A percentile compares a stretch with the other conserved stretches of the same genome.
These are phyloP conservation scores for Mirounga angustirostris DNA, from an alignment of 2,113 vertebrate species.

Conservation along the genomic window DNA sequence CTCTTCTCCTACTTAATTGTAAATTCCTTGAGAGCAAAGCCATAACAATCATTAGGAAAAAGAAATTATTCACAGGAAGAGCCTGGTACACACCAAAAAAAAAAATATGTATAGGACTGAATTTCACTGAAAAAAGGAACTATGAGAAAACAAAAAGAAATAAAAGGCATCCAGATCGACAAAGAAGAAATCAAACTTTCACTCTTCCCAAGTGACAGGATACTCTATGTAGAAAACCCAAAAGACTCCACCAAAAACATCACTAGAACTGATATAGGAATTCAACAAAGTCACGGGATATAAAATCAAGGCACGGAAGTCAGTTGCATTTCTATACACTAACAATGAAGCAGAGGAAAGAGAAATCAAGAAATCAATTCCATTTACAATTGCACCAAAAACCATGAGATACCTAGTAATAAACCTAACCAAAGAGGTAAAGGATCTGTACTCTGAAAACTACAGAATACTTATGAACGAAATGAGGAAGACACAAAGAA, in stretches of 20 bases:
- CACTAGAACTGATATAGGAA: not conserved
- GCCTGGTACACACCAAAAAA: not conserved
- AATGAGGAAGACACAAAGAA: too few species aligned
- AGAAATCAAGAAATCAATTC: not conserved
- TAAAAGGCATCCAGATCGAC: not conserved
- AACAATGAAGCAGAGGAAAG: not conserved
- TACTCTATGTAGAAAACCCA: not conserved
- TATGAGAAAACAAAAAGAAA: not conserved
- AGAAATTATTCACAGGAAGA: not conserved
- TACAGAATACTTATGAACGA: too few species aligned
- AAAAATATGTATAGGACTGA: not conserved
- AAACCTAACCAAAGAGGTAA: too few species aligned
- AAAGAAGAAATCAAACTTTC: not conserved
- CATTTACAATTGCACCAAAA: too few species aligned
- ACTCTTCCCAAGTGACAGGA: not conserved
- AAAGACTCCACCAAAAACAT: not conserved
- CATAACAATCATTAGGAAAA: not conserved
- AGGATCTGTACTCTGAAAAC: too few species aligned
- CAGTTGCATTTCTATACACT: not conserved
- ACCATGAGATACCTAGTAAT: too few species aligned
- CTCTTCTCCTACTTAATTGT: not conserved
- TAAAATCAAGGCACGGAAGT: not conserved
- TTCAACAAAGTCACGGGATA: not conserved
- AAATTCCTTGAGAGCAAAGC: not conserved
- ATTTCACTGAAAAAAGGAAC: not conserved